A percentile compares a stretch with the other conserved stretches of the same genome.
Conservation (phyloP, 35 echinoderm and acorn worm species). For the Hemicentrotus pulcherrimus region DNA sequence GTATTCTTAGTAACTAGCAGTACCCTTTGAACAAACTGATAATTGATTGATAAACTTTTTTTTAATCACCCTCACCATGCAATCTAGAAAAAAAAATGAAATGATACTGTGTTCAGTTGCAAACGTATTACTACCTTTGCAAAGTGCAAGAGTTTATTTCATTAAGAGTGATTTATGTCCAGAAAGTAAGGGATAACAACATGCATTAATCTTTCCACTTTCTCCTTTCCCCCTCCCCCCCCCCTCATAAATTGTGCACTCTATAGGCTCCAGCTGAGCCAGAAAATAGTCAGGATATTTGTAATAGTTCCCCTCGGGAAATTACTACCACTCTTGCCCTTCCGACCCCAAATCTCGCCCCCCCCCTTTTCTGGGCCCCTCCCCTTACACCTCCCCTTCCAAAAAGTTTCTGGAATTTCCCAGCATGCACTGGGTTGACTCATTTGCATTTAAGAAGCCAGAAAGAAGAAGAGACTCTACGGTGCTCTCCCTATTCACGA, state of each 20-base stretch:
- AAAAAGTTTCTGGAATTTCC: conserved; percentile 46
- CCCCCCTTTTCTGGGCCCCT: not conserved
- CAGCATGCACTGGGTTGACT: conserved; percentile 43
- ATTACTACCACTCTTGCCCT: conserved; percentile 3
- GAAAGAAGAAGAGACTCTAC: not conserved
- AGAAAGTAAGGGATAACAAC: not conserved
- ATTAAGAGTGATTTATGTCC: not conserved
- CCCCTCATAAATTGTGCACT: not conserved
- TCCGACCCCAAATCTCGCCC: not conserved
- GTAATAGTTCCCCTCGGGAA: not conserved
- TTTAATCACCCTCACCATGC: not conserved
- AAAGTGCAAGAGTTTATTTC: not conserved
- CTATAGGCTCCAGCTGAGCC: not conserved
- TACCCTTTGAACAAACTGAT: not conserved
- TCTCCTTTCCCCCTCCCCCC: not conserved
- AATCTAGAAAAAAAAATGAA: too few species aligned
- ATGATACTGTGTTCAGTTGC: too few species aligned
- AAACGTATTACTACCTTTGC: not conserved
- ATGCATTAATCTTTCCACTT: not conserved
- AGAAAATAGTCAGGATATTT: not conserved
- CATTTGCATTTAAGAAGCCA: conserved; percentile 46
- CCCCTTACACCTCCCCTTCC: not conserved
- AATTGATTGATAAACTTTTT: not conserved
- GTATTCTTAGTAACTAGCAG: too few species aligned
- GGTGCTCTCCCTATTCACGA: not conserved